phyloP scores from a whole-genome alignment of 2,888 invertebrate species.

The Phaedon cochleariae region DNA sequence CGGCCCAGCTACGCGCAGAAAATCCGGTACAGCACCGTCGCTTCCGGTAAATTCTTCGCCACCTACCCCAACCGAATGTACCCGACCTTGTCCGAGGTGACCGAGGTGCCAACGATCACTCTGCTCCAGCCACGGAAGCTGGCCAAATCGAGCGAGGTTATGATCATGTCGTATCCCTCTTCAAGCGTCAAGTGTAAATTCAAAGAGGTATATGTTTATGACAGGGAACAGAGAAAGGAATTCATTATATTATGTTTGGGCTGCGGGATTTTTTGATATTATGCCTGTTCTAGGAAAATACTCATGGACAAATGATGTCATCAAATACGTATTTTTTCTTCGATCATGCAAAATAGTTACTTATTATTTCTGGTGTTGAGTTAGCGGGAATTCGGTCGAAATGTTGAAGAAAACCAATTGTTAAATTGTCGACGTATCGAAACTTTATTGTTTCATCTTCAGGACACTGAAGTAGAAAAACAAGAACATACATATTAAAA shows the following conservation, averaged over 20 bases:
- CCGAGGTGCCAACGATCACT: constrained; percentile 50
- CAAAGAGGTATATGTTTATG: constrained; percentile 6
- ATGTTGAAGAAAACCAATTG: too few species aligned
- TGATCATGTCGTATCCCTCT: constrained; percentile 27
- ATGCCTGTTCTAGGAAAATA: too few species aligned
- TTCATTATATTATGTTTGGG: constrained; percentile 13
- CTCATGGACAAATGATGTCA: too few species aligned
- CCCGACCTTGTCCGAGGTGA: constrained; percentile 31
- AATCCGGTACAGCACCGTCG: constrained; percentile 25
- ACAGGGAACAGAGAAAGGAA: too few species aligned
- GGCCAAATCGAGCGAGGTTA: constrained; percentile 27
- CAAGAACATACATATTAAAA: too few species aligned
- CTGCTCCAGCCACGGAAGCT: constrained; percentile 28
- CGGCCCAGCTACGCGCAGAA: constrained; percentile 33
- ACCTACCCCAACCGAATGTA: constrained; percentile 33
- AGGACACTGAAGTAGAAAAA: too few species aligned
- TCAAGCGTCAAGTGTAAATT: constrained; percentile 19
- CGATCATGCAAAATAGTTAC: too few species aligned
- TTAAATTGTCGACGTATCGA: too few species aligned
- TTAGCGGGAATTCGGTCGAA: too few species aligned
- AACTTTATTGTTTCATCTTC: too few species aligned
- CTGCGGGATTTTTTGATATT: background rate
- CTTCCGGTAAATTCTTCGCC: constrained; percentile 24
- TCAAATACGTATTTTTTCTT: too few species aligned
- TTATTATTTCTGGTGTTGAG: too few species aligned